These are phyloP conservation scores for Polypterus senegalus DNA, from an alignment of 2,113 vertebrate genomes.

Conservation along the genomic window DNA sequence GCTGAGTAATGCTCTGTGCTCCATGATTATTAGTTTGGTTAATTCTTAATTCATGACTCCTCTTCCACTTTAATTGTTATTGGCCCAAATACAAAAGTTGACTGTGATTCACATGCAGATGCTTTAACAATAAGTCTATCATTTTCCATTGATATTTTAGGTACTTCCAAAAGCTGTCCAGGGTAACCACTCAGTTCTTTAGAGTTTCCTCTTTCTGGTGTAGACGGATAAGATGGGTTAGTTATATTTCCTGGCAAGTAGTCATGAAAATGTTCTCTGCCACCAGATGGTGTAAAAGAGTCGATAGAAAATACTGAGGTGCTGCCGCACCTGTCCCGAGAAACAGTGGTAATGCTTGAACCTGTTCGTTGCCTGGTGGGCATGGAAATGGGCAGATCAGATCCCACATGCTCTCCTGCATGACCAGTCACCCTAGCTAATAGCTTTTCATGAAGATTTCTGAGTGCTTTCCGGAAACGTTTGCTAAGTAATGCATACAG, in stretches of 20 bases:
- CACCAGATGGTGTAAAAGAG: neutral
- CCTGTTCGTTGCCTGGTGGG: slow-evolving; percentile 9
- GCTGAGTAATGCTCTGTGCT: too few relatives aligned
- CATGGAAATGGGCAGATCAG: slow-evolving; percentile 13
- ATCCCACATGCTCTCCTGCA: slow-evolving; percentile 14
- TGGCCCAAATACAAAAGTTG: slow-evolving; percentile 52
- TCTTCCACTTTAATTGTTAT: slow-evolving; percentile 55
- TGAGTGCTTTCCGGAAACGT: slow-evolving; percentile 52
- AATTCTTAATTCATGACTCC: slow-evolving; percentile 23
- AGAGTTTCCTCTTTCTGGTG: slow-evolving; percentile 6
- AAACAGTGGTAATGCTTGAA: slow-evolving; percentile 4
- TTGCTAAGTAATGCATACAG: slow-evolving; percentile 61
- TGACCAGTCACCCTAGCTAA: slow-evolving; percentile 16
- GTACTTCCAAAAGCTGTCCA: slow-evolving; percentile 39
- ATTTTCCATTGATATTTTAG: slow-evolving; percentile 32
- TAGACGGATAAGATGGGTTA: slow-evolving; percentile 39
- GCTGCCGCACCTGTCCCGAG: slow-evolving; percentile 4
- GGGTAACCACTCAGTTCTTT: neutral
- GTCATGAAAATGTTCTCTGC: neutral
- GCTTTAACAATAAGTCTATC: slow-evolving; percentile 34
- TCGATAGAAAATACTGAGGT: neutral
- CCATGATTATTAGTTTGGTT: too few relatives aligned
- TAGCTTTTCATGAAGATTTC: slow-evolving; percentile 38
- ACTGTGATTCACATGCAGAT: slow-evolving; percentile 32
- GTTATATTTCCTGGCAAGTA: slow-evolving; percentile 6